Evolutionary conservation across 2,888 invertebrate species (phyloP).

Genomic region (Eugnorisma glareosa): DNA sequence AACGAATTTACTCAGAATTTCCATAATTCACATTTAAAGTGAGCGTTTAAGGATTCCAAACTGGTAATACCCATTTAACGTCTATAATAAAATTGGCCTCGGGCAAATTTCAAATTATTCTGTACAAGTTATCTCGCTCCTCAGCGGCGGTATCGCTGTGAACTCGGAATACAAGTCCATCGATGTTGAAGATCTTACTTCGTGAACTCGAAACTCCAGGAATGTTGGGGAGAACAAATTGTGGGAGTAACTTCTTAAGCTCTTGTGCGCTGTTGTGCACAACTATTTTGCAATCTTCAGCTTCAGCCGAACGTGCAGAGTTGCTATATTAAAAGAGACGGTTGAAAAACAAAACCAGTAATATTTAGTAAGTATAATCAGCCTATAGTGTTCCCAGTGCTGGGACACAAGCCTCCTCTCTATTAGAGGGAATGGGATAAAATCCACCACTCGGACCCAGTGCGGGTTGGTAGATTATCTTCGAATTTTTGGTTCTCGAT

Average conservation of each 20-base stretch:
- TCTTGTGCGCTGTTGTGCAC: conserved; percentile 22
- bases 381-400: too few relatives aligned
- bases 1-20: conserved; percentile 49
- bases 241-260: conserved; percentile 30
- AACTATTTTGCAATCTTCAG: conserved; percentile 38
- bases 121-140: conserved; percentile 61
- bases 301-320: background rate
- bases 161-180: conserved; percentile 52
- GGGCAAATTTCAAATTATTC: conserved; percentile 69
- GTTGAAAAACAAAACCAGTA: background rate
- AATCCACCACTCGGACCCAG: too few relatives aligned
- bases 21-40: conserved; percentile 60
- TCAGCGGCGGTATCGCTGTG: conserved; percentile 50
- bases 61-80: conserved; percentile 64
- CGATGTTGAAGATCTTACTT: conserved; percentile 53
- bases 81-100: conserved; percentile 67
- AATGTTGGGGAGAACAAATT: conserved; percentile 43
- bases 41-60: conserved; percentile 62
- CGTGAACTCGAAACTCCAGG: conserved; percentile 51
- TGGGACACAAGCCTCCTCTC: too few relatives aligned
- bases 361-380: background rate
- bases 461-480: too few relatives aligned
- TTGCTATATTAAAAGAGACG: background rate
- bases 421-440: too few relatives aligned
- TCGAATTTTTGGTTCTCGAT: too few relatives aligned